Conservation (phyloP, 2,797 vertebrate genomes). For the Syndactyla subalaris region DNA sequence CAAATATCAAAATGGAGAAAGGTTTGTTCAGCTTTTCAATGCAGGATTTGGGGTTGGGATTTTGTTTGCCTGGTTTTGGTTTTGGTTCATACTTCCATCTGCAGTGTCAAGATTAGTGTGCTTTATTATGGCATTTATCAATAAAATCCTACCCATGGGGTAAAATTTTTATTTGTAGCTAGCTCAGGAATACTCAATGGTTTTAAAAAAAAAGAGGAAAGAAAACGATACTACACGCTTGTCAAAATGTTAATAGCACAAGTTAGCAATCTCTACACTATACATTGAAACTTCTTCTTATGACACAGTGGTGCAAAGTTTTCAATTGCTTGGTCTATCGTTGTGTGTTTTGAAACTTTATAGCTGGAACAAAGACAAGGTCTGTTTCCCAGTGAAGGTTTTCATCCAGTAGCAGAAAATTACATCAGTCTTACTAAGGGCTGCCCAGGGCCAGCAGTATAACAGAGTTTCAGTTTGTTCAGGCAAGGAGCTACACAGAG, state of each 20-base stretch:
- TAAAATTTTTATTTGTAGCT: slow-evolving; percentile 81
- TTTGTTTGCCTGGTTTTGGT: slow-evolving; percentile 62
- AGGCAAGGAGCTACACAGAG: slow-evolving; percentile 4
- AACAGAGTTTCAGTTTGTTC: slow-evolving; percentile 1
- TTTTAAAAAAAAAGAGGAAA: slow-evolving; percentile 66
- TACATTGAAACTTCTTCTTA: slow-evolving; percentile 78
- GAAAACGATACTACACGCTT: slow-evolving; percentile 77
- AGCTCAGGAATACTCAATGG: slow-evolving; percentile 76
- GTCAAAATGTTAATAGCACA: slow-evolving; percentile 85
- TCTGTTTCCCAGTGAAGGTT: slow-evolving; percentile 46
- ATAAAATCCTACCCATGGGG: slow-evolving; percentile 85
- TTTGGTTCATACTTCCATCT: slow-evolving; percentile 79
- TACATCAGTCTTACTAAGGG: background rate
- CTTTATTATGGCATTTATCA: slow-evolving; percentile 80
- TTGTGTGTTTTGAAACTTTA: slow-evolving; percentile 36
- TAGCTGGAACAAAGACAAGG: slow-evolving; percentile 57
- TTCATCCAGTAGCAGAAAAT: slow-evolving; percentile 41
- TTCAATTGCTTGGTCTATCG: slow-evolving; percentile 69
- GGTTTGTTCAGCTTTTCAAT: slow-evolving; percentile 68
- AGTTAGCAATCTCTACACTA: slow-evolving; percentile 84
- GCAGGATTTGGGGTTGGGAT: slow-evolving; percentile 64
- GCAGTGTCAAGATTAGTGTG: slow-evolving; percentile 78
- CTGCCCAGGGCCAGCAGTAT: slow-evolving; percentile 16
- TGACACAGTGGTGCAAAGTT: slow-evolving; percentile 77
- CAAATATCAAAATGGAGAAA: slow-evolving; percentile 84